These are phyloP conservation scores for Scelioninae gen. 1 DNA, from an alignment of 2,888 invertebrate species.

Conservation along the genomic window DNA sequence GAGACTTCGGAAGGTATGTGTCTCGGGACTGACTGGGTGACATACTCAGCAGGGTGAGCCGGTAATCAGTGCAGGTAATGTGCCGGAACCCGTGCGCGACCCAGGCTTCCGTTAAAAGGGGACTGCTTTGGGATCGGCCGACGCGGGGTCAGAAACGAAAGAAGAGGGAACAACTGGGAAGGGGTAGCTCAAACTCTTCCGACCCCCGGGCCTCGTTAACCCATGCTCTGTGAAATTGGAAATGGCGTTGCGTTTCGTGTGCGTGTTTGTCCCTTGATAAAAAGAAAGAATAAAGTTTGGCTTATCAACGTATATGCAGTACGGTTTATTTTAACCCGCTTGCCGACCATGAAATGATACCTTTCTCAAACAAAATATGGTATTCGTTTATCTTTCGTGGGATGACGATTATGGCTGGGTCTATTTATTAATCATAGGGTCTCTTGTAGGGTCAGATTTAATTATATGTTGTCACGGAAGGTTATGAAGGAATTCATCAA, in stretches of 20 bases:
- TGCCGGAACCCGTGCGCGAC: constrained; percentile 80
- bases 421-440: constrained; percentile 40
- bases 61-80: constrained; percentile 84
- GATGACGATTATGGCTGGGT: constrained; percentile 22
- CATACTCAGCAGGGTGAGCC: constrained; percentile 80
- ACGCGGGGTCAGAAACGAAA: too few species aligned
- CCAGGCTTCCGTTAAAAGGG: constrained; percentile 78
- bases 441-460: constrained; percentile 30
- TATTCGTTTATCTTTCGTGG: neutral
- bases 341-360: constrained; percentile 42
- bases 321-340: constrained; percentile 35
- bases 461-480: constrained; percentile 44
- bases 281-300: constrained; percentile 40
- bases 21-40: constrained; percentile 81
- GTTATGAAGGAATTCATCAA: constrained; percentile 30
- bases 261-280: constrained; percentile 52
- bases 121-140: constrained; percentile 49
- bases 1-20: constrained; percentile 77
- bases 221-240: constrained; percentile 84
- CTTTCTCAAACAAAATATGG: neutral
- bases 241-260: constrained; percentile 80
- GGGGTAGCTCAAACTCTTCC: constrained; percentile 68
- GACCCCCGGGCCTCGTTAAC: constrained; percentile 84
- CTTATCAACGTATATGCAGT: constrained; percentile 64
- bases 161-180: constrained; percentile 25